Conservation (phyloP, 2,113 vertebrate genomes). For the Lepus europaeus region DNA sequence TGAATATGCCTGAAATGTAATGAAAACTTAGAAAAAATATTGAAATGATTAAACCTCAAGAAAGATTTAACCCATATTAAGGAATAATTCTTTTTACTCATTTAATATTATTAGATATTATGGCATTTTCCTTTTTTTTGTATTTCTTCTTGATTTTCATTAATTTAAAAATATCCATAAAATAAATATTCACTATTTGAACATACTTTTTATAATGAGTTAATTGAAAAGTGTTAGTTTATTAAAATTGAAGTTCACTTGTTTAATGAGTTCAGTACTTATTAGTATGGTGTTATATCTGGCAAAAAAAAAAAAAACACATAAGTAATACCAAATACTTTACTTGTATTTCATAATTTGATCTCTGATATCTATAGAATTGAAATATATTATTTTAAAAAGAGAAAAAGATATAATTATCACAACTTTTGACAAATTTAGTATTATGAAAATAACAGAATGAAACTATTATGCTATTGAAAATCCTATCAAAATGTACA, state of each 20-base stretch:
- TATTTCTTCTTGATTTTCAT: background rate
- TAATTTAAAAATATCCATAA: background rate
- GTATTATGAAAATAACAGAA: too few relatives aligned
- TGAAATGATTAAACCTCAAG: background rate
- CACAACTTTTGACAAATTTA: too few relatives aligned
- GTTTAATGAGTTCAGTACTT: background rate
- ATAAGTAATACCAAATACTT: background rate
- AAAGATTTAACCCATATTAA: background rate
- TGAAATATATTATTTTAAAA: too few relatives aligned
- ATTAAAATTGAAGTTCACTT: background rate
- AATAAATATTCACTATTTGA: background rate
- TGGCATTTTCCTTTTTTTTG: background rate
- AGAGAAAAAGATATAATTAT: too few relatives aligned
- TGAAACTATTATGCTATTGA: too few relatives aligned
- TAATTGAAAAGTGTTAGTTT: background rate
- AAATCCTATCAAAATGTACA: too few relatives aligned
- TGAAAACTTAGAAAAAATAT: background rate
- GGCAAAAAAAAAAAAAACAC: background rate
- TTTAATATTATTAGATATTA: background rate
- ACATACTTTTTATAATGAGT: background rate
- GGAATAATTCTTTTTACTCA: background rate
- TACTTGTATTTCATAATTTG: background rate
- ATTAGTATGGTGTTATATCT: background rate
- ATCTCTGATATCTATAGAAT: too few relatives aligned
- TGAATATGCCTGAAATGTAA: background rate